phyloP scores from a whole-genome alignment of 2,113 vertebrate genomes.

The Amphiprion percula region DNA sequence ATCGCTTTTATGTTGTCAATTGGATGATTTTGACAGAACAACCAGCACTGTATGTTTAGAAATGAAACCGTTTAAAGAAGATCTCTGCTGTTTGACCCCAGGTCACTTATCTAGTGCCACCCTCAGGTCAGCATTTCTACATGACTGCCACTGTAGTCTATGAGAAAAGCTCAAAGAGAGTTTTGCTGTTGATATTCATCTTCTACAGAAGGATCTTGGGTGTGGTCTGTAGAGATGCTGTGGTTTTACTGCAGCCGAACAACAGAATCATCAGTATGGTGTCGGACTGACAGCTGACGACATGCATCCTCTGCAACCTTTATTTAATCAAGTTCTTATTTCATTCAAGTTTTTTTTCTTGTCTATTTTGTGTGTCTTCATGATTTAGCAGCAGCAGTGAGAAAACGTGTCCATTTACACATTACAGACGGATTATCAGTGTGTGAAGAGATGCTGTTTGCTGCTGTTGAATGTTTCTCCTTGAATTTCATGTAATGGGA shows the following conservation, averaged over 20 bases:
- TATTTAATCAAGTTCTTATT: not conserved
- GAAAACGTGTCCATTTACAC: not conserved
- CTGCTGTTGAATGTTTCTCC: not conserved
- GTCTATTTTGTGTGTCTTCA: not conserved
- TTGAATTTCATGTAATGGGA: not conserved
- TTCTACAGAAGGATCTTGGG: too few species aligned
- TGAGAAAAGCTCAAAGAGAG: not conserved
- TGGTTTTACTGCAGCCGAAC: too few species aligned
- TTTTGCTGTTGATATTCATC: too few species aligned
- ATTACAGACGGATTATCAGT: not conserved
- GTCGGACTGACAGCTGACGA: not conserved
- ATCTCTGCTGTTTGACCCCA: not conserved
- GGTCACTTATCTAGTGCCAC: not conserved
- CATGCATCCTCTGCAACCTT: not conserved
- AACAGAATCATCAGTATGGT: not conserved
- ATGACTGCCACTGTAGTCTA: not conserved
- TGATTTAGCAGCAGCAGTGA: not conserved
- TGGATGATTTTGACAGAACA: too few species aligned
- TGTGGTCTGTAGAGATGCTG: too few species aligned
- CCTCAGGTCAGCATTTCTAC: not conserved
- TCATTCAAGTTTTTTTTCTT: not conserved
- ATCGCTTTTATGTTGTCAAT: too few species aligned
- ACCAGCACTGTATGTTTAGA: too few species aligned
- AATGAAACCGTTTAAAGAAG: not conserved
- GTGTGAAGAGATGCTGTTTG: not conserved